These are phyloP conservation scores for Porites rus DNA, from an alignment of 92 coral and sea anemone genomes.

Conservation along the genomic window DNA sequence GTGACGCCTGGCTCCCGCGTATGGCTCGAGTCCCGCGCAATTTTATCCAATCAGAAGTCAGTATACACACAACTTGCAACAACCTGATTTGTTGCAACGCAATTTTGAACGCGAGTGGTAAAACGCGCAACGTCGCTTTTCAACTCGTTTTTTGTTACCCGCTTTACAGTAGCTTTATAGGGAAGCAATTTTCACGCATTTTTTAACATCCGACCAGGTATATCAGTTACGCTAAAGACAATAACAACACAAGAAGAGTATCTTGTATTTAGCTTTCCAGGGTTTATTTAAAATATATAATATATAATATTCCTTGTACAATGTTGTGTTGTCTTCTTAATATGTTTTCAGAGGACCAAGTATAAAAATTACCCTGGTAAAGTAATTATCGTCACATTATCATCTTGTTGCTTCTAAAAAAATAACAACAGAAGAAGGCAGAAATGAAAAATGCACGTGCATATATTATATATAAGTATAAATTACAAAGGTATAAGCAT, in stretches of 20 bases:
- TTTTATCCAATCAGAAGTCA: too few relatives aligned
- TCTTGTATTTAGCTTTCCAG: conserved; percentile 24
- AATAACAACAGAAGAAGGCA: conserved; percentile 36
- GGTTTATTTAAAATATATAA: conserved; percentile 57
- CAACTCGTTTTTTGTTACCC: too few relatives aligned
- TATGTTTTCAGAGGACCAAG: conserved; percentile 22
- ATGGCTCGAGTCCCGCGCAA: too few relatives aligned
- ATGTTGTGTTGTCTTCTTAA: conserved; percentile 36
- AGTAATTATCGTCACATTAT: conserved; percentile 12
- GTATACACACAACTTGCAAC: too few relatives aligned
- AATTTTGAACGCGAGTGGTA: too few relatives aligned
- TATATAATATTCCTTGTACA: conserved; percentile 35
- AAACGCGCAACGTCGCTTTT: too few relatives aligned
- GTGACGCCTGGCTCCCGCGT: too few relatives aligned
- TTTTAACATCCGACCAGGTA: too few relatives aligned
- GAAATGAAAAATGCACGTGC: conserved; percentile 38
- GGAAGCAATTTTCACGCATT: too few relatives aligned
- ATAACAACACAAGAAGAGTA: background rate
- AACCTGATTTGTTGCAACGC: too few relatives aligned
- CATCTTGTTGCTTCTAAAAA: conserved; percentile 34
- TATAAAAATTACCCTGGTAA: conserved; percentile 54
- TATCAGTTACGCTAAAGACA: background rate
- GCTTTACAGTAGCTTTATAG: too few relatives aligned
- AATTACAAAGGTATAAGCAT: conserved; percentile 60
- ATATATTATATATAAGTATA: conserved; percentile 60